These are phyloP conservation scores for Meloidogyne floridensis DNA, from an alignment of 1,140 invertebrate species.

Conservation along the genomic window DNA sequence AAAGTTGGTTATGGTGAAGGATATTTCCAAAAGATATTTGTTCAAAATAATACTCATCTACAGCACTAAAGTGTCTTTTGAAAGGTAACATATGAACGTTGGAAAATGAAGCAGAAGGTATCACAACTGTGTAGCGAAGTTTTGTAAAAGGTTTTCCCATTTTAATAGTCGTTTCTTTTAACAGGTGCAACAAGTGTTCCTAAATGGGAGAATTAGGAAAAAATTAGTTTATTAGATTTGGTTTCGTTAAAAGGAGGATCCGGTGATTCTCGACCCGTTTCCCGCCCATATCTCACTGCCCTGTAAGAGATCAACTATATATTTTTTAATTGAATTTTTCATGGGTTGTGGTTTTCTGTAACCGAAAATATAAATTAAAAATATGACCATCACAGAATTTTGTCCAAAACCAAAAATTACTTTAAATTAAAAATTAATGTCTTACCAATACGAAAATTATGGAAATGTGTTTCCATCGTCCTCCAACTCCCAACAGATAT, in stretches of 20 bases:
- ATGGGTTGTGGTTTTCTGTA: no score
- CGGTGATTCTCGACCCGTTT: no score
- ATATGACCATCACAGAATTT: no score
- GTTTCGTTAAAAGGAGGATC: no score
- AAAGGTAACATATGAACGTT: conserved; percentile 11
- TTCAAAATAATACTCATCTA: neutral
- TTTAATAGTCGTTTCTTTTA: neutral
- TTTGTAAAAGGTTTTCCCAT: neutral
- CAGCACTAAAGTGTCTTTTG: conserved; percentile 26
- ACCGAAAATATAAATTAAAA: no score
- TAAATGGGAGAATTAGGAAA: neutral
- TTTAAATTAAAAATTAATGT: conserved; percentile 5
- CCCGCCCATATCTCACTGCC: no score
- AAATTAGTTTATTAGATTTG: no score
- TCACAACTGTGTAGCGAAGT: conserved; percentile 1
- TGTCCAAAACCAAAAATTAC: neutral
- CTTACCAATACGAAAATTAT: neutral
- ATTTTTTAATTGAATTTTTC: no score
- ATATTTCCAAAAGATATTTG: conserved; percentile 24
- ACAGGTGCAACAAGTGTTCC: conserved; percentile 19
- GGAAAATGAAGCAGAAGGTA: neutral
- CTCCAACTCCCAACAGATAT: conserved; percentile 5
- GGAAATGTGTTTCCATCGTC: neutral
- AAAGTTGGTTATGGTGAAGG: conserved; percentile 4
- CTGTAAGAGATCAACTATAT: no score